Evolutionary conservation across 2,888 invertebrate species (phyloP), one percentile per base, ranked within the genome.

Genomic region (Pterostichus madidus): DNA sequence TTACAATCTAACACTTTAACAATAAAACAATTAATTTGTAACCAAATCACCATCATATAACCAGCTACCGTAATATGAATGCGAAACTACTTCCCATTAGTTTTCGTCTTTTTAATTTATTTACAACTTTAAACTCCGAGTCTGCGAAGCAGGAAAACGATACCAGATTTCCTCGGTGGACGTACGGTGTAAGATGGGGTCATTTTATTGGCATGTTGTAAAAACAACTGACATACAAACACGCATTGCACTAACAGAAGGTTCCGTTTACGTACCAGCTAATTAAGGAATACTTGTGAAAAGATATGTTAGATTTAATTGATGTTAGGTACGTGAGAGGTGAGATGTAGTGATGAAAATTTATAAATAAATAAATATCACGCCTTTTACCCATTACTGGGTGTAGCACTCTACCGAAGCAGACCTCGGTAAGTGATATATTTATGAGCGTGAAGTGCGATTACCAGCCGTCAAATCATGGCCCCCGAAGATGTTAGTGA

Each of bases 81-180:
- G 39, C 39, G 39, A 39, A 39, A 39, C 15, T 2, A 15, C 53
- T 53, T 53, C 15, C 53, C 15, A 15, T 53, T 53, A 15, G 53
- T 53, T 53, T 53, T 53, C 13, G 5, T 53, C 53, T 13, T 53
- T 49, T 53, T 53, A 53, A 13, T 53, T 15, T 53, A 11, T 53
- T 39, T 53, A 15, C 53, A 53, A 53, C 7, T 8, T 15, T 8
- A 17, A 2, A 24, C 1, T 24, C 24, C 7, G 32, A 59, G 11
- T 59, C 59, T 59, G 59, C 59, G 11, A 24, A 10, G 59, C 59
- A 59, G 59, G 59, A 59, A 59, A 59, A 59, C 59, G 59, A 59
- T 53, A 24, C 11, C 11, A 56, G 8, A 59, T 24, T 31, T 59
- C 31, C 31, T 59, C 13, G 59, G 10, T 31, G 24, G 2, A 10